phyloP scores from a whole-genome alignment of 1,140 invertebrate genomes.

The Sminthurides bifidus region DNA sequence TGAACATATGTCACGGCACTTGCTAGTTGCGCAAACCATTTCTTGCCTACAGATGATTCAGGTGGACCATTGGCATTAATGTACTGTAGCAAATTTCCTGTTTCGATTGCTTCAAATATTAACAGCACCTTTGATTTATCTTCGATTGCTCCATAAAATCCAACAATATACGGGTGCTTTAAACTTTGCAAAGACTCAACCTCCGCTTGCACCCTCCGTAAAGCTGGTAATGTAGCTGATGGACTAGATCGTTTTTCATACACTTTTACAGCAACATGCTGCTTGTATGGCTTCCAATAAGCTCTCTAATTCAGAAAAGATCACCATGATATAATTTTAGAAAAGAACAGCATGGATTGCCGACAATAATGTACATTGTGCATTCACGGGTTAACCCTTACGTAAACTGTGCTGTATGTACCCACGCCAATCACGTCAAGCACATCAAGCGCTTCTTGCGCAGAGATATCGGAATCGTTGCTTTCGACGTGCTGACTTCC shows the following conservation, averaged over 20 bases:
- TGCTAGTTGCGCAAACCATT: conserved; percentile 5
- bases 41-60: not conserved
- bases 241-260: not conserved
- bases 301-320: not conserved
- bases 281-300: not conserved
- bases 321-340: not conserved
- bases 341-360: not conserved
- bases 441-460: not conserved
- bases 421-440: not conserved
- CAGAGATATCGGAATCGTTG: not conserved
- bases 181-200: not conserved
- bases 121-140: not conserved
- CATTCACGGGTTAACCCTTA: not conserved
- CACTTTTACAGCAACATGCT: not conserved
- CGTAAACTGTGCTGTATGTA: conserved; percentile 1
- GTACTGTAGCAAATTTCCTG: conserved; percentile 1
- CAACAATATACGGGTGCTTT: conserved; percentile 7
- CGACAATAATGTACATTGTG: not conserved
- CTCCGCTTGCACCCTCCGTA: not conserved
- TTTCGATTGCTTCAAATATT: not conserved
- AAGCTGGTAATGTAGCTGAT: not conserved
- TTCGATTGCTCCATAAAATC: conserved; percentile 7
- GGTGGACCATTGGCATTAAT: not conserved
- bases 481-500: not conserved
- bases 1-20: conserved; percentile 2